These are phyloP conservation scores for Mormyrus lacerda DNA, from an alignment of 2,113 vertebrate species.

Conservation along the genomic window DNA sequence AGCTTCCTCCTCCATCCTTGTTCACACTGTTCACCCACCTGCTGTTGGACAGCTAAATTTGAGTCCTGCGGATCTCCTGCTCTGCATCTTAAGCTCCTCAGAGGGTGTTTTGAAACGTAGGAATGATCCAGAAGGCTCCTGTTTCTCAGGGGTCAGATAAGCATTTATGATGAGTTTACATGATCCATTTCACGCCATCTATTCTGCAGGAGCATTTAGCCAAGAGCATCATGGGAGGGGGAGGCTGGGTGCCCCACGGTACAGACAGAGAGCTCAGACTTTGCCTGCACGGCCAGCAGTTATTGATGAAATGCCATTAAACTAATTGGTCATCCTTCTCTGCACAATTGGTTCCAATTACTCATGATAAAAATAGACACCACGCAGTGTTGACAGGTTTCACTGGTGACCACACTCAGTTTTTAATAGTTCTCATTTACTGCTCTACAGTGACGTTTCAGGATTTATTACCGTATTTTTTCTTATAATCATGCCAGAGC, in stretches of 20 bases:
- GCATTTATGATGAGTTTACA: not conserved
- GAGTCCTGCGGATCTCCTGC: not conserved
- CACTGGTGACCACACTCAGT: not conserved
- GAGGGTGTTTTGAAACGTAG: not conserved
- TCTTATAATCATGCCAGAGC: not conserved
- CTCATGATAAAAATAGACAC: not conserved
- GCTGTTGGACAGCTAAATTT: not conserved
- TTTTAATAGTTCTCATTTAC: not conserved
- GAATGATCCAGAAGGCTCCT: not conserved
- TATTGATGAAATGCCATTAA: not conserved
- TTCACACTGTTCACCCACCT: not conserved
- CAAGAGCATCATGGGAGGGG: not conserved
- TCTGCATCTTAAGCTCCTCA: not conserved
- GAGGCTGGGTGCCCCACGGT: not conserved
- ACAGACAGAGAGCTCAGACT: not conserved
- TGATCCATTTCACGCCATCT: not conserved
- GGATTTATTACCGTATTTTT: not conserved
- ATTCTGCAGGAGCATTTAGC: not conserved
- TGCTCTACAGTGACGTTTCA: not conserved
- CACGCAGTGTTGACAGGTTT: not conserved
- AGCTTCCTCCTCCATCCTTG: not conserved
- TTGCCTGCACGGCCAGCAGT: not conserved
- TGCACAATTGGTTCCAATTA: not conserved
- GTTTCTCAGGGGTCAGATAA: not conserved
- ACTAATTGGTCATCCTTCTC: not conserved